These are phyloP conservation scores for Mesocricetus auratus DNA, from an alignment of 2,113 vertebrate genomes.

Conservation along the genomic window DNA sequence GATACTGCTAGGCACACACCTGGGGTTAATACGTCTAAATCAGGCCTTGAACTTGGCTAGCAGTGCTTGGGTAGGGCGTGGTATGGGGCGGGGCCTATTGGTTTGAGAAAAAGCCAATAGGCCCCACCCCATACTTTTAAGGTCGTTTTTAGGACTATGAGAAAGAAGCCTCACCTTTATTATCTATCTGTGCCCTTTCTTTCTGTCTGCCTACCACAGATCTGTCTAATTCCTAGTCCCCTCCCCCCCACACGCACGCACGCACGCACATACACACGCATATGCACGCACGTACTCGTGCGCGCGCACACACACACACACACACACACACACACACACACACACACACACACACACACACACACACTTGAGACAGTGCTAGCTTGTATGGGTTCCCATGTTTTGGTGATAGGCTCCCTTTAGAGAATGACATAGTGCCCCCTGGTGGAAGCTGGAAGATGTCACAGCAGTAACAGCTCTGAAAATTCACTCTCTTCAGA, in stretches of 20 bases:
- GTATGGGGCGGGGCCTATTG: too few species aligned
- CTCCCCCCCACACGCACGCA: fast-evolving
- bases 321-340: too few species aligned
- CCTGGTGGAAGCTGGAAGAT: not conserved
- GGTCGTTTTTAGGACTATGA: not conserved
- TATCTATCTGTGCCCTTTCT: not conserved
- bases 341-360: fast-evolving
- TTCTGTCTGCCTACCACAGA: not conserved
- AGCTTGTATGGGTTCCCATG: not conserved
- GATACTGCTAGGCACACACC: not conserved
- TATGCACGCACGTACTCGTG: too few species aligned
- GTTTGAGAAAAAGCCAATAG: not conserved
- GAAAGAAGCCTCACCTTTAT: not conserved
- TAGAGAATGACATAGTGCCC: slow-evolving; percentile 37
- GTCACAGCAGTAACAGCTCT: fast-evolving
- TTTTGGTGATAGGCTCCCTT: not conserved
- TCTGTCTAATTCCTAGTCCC: not conserved
- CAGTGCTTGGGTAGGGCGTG: not conserved
- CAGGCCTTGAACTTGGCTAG: not conserved
- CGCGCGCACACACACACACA: too few species aligned
- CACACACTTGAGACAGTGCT: not conserved
- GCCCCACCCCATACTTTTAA: not conserved
- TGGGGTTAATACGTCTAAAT: not conserved
- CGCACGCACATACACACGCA: not conserved
- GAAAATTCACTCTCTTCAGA: not conserved